Conservation (phyloP, 2,797 vertebrate genomes). For the Pseudochirops corinnae region DNA sequence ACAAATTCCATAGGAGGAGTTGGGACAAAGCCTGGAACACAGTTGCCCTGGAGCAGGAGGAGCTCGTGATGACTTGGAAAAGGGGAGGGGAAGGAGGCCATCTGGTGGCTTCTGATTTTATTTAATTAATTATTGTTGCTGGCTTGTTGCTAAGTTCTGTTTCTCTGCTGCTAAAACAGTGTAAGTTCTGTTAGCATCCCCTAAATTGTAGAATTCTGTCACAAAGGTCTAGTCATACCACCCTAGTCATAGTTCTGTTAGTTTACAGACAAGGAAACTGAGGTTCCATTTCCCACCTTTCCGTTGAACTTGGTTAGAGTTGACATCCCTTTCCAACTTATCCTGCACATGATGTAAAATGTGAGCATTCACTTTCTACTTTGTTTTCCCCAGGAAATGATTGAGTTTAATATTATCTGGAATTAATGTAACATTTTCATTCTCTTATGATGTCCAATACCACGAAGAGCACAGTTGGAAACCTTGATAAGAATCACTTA, state of each 20-base stretch:
- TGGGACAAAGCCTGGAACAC: slow-evolving; percentile 1
- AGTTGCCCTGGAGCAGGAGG: neutral
- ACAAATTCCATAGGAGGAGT: neutral
- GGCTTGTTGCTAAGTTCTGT: neutral
- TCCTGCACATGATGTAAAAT: slow-evolving; percentile 5
- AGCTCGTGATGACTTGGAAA: neutral
- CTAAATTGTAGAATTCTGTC: neutral
- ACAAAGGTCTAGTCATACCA: neutral
- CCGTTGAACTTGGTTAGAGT: neutral
- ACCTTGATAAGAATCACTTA: slow-evolving; percentile 55
- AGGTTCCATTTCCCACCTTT: neutral
- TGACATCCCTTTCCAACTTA: slow-evolving; percentile 21
- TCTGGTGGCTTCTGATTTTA: neutral
- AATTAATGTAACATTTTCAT: slow-evolving; percentile 42
- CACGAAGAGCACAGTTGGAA: slow-evolving; percentile 35
- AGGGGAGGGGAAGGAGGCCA: neutral
- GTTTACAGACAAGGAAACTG: neutral
- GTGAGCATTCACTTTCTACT: slow-evolving; percentile 2
- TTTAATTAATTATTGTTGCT: neutral
- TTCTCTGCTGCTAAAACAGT: neutral
- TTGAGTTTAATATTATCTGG: slow-evolving; percentile 1
- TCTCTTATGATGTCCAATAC: slow-evolving; percentile 28
- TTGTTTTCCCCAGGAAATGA: slow-evolving; percentile 37
- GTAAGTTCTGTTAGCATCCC: neutral
- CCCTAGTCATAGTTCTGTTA: neutral